These are phyloP conservation scores for Cosmia trapezina DNA, from an alignment of 2,888 invertebrate species.

Conservation along the genomic window DNA sequence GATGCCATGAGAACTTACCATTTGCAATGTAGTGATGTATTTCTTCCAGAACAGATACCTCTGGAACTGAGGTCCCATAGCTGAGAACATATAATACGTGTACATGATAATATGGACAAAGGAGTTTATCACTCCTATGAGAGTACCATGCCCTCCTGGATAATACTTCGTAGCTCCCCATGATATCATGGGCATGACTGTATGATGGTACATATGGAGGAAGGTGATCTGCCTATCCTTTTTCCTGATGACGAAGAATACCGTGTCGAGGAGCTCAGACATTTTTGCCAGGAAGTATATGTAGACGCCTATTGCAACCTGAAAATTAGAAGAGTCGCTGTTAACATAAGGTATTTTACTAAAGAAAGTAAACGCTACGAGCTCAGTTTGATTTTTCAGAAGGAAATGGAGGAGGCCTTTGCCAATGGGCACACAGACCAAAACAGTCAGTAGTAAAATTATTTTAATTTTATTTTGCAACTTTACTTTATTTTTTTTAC, in stretches of 20 bases:
- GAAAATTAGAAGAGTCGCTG: conserved; percentile 58
- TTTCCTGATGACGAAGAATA: conserved; percentile 98
- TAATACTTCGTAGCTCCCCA: conserved; percentile 98
- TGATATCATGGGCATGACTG: conserved; percentile 97
- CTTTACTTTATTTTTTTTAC: too few species aligned
- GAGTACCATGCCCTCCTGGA: conserved; percentile 97
- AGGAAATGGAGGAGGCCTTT: too few species aligned
- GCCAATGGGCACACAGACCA: too few species aligned
- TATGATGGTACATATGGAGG: conserved; percentile 98
- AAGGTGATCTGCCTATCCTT: conserved; percentile 97
- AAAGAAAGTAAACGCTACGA: neutral
- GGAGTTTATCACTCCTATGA: conserved; percentile 97
- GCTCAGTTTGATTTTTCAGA: neutral
- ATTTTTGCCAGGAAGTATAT: conserved; percentile 97
- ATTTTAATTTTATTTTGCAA: too few species aligned
- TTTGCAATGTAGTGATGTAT: conserved; percentile 94
- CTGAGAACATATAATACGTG: conserved; percentile 96
- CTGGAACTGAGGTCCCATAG: conserved; percentile 96
- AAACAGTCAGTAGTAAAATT: too few species aligned
- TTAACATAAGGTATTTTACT: neutral
- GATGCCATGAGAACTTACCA: conserved; percentile 63
- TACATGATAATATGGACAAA: conserved; percentile 99
- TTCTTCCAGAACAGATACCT: conserved; percentile 98
- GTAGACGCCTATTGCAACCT: conserved; percentile 94
- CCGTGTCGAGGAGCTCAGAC: conserved; percentile 96